Evolutionary conservation across 2,113 vertebrate species (phyloP), one percentile per base, ranked within the genome.

Genomic region (Sorex fumeus): DNA sequence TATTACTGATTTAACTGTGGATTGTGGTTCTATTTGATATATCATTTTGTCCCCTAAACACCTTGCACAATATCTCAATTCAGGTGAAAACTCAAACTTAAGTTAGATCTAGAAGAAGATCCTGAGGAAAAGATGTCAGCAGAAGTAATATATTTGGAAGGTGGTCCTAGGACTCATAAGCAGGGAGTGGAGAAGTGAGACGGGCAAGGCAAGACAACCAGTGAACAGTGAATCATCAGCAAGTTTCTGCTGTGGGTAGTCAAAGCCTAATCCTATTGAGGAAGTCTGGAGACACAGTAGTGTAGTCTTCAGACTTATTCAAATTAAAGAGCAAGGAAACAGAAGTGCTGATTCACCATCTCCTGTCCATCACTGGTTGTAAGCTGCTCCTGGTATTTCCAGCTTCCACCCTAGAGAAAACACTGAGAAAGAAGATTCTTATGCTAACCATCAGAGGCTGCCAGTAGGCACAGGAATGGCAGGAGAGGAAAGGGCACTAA

Each of bases 111-210:
- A 45, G 57, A 94, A 88, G 72, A 34, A 88, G 45, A 60, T 36
- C 28, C 53, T 21, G 28, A 82, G 74, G 72, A 90, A 60, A 88
- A 76, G 19, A 40, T 47, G 5, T 66, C 27, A 88, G 43, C 47
- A 47, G 87, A 82, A 92, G n/a, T n/a, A 85, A 23, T 76, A 91
- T 78, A 19, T 82, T 32, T 72, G 43, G 72, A 85, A 89, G 43
- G 45, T 28, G 62, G 76, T 72, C 40, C 67, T n/a, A n/a, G 34
- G 36, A 84, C 79, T 83, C n/a, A 34, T 53, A 18, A 85, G 28
- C 2, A 50, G 62, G 21, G 23, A 71, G 43, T 67, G 3, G 60
- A 47, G 40, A 78, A 27, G 4, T 12, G 40, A 92, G 79, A 53
- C 3, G 23, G 9, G 5, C 40, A 50, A 77, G 28, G 40, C 18